Evolutionary conservation across 2,797 vertebrate genomes (phyloP), one percentile per base, ranked within the genome.

Genomic region (Benthosema pterotum): DNA sequence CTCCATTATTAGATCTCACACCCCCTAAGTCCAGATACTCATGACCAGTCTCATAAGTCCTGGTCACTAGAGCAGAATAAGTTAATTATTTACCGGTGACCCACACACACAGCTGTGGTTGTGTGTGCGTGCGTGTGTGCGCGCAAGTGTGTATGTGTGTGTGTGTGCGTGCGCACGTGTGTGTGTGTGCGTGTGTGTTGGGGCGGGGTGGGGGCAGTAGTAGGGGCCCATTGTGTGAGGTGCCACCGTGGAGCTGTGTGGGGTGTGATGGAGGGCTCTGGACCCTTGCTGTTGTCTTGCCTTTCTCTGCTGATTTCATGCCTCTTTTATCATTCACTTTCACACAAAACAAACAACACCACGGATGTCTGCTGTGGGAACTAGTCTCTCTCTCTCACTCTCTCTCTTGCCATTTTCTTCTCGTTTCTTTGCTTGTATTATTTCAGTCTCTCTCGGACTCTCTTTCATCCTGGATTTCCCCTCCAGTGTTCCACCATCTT

Each of bases 311-410:
- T 94, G 94, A 99, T 99, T 99, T 99, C 96, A 99, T 96, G 97
- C 94, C 96, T 99, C 96, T 97, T 99, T 99, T 97, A 98, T 99
- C 96, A 98, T 96, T 96, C 94, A 95, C 95, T 97, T 96, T 95
- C 96, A 95, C 95, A 96, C 95, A 97, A 98, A 98, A 97, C 96
- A 98, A 99, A 99, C 96, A 97, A 96, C 95, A 96, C 95, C 90
- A 90, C 90, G 93, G 88, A 95, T 95, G 95, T 96, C 95, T 96
- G 95, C 93, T 93, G 91, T 94, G 95, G 92, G 93, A 96, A 95
- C 94, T 88, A 74, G 89, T 74, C 62, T 80, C 73, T 70, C 78
- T 68, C 72, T 60, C 57, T 69, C 66, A 28, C 42, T 60, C 32
- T 63, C 42, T 62, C 60, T 58, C 54, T 46, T 45, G 46, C 42